phyloP scores from a whole-genome alignment of 2,888 invertebrate species.

The Leptopilina myrica region DNA sequence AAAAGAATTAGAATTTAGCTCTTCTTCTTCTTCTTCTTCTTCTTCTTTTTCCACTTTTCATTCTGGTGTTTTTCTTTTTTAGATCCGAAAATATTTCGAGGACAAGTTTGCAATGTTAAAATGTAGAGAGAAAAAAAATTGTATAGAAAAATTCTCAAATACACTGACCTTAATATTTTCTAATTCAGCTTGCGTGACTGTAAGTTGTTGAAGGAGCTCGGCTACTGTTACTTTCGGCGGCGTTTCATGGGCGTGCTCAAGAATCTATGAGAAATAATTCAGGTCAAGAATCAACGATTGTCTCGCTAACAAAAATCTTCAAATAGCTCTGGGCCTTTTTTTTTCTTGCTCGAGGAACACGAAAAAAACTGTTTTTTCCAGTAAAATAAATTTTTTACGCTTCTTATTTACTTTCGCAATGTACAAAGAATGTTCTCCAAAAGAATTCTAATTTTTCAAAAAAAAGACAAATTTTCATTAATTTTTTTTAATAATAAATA shows the following conservation, averaged over 20 bases:
- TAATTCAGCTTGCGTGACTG: conserved; percentile 90
- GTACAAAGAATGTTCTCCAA: neutral
- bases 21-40: too few species aligned
- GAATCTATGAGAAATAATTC: conserved; percentile 58
- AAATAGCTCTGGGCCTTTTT: neutral
- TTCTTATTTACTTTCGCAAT: neutral
- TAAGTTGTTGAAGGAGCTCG: conserved; percentile 88
- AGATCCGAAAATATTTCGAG: too few species aligned
- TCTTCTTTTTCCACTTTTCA: too few species aligned
- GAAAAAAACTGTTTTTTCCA: conserved; percentile 5
- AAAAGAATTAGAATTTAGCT: too few species aligned
- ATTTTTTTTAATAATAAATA: too few species aligned
- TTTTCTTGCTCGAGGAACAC: neutral
- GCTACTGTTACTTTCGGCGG: conserved; percentile 87
- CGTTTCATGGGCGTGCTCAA: conserved; percentile 69
- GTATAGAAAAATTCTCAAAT: neutral
- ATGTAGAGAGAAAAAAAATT: too few species aligned
- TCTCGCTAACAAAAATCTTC: neutral
- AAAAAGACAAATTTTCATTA: neutral
- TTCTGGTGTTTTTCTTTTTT: too few species aligned
- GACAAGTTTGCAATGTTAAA: too few species aligned
- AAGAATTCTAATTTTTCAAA: neutral
- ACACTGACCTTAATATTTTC: conserved; percentile 89
- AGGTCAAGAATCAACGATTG: conserved; percentile 17
- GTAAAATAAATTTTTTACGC: neutral